Percentiles rank a stretch among this genome's conserved stretches.
phyloP scores from a whole-genome alignment of 2,888 invertebrate species.

The Spodoptera picta region DNA sequence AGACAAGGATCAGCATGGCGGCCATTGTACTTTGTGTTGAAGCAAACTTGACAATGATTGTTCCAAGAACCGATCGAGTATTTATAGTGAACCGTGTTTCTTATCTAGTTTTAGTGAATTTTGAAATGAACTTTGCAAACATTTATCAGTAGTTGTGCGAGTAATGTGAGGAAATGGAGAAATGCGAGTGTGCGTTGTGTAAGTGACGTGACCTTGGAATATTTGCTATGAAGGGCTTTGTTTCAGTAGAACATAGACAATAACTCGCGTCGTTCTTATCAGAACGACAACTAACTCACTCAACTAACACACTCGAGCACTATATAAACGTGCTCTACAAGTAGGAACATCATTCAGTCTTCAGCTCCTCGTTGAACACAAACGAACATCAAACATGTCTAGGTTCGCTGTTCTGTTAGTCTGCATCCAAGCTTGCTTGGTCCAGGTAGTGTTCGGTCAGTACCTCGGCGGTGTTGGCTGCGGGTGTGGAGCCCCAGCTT shows the following conservation, averaged over 20 bases:
- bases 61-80: background rate
- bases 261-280: background rate
- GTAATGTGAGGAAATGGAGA: slow-evolving; percentile 1
- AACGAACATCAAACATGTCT: too few species aligned
- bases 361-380: too few species aligned
- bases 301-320: slow-evolving; percentile 1
- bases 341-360: slow-evolving; percentile 4
- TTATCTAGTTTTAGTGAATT: background rate
- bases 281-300: too few species aligned
- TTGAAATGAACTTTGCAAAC: slow-evolving; percentile 5
- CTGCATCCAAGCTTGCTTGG: too few species aligned
- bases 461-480: too few species aligned
- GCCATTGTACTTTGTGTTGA: slow-evolving; percentile 17
- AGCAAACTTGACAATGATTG: slow-evolving; percentile 4
- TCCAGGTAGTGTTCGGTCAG: too few species aligned
- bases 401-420: too few species aligned
- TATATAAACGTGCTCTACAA: slow-evolving; percentile 6
- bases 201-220: background rate
- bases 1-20: slow-evolving; percentile 22
- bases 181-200: background rate
- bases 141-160: slow-evolving; percentile 9
- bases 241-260: background rate
- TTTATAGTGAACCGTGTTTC: slow-evolving; percentile 10
- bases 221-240: slow-evolving; percentile 1
- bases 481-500: too few species aligned